Percentiles rank a stretch among this genome's conserved stretches.
These are phyloP conservation scores for Beris morrisii DNA, from an alignment of 2,888 invertebrate genomes.

Conservation along the genomic window DNA sequence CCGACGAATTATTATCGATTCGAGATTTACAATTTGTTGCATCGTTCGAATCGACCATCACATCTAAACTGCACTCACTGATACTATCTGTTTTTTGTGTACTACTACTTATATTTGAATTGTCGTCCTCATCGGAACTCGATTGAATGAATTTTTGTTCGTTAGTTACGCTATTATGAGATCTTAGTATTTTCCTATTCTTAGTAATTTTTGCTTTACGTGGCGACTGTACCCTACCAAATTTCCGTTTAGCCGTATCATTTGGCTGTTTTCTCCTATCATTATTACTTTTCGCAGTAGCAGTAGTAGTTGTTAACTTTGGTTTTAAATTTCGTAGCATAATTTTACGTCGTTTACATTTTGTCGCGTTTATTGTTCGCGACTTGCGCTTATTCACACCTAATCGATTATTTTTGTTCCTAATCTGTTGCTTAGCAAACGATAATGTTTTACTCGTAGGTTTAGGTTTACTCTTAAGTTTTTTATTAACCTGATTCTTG, in stretches of 20 bases:
- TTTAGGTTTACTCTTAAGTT: constrained; percentile 14
- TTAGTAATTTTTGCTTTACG: neutral
- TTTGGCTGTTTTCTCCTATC: constrained; percentile 10
- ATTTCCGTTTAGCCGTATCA: constrained; percentile 7
- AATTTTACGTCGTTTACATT: constrained; percentile 13
- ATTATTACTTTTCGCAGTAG: neutral
- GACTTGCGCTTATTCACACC: constrained; percentile 12
- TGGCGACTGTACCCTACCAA: neutral
- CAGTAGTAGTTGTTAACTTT: neutral
- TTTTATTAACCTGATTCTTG: constrained; percentile 80
- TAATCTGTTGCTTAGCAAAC: constrained; percentile 3
- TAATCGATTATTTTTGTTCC: constrained; percentile 1
- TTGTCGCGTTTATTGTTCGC: neutral
- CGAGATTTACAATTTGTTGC: constrained; percentile 39
- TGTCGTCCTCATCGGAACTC: constrained; percentile 41
- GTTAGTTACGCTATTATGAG: neutral
- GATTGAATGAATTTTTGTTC: constrained; percentile 10
- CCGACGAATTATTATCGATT: constrained; percentile 42
- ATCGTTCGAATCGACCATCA: constrained; percentile 52
- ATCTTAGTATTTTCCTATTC: constrained; percentile 6
- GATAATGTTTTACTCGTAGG: neutral
- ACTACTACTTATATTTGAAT: constrained; percentile 38
- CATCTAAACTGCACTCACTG: constrained; percentile 51
- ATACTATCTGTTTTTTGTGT: constrained; percentile 40
- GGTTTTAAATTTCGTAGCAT: constrained; percentile 14